Evolutionary conservation across 2,888 invertebrate genomes (phyloP).

Genomic region (Erebia ligea): DNA sequence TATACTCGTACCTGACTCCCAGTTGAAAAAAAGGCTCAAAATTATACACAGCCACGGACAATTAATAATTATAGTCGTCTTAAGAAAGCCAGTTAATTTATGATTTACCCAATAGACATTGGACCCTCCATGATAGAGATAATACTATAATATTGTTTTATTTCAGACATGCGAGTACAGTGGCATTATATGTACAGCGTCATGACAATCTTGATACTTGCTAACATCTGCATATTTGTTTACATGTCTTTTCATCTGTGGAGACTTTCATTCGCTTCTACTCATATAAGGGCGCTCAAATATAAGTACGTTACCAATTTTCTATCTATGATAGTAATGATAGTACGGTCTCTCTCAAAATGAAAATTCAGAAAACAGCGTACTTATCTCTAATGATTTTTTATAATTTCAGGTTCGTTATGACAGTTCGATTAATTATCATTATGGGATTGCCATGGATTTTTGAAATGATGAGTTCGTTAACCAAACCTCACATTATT

Average conservation of each 20-base stretch:
- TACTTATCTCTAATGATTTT: neutral
- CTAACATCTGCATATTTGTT: slow-evolving; percentile 84
- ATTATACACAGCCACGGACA: neutral
- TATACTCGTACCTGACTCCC: neutral
- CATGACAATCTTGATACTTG: slow-evolving; percentile 77
- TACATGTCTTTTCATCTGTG: slow-evolving; percentile 83
- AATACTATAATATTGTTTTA: neutral
- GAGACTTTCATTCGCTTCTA: slow-evolving; percentile 74
- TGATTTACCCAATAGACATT: too few species aligned
- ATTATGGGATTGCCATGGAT: slow-evolving; percentile 88
- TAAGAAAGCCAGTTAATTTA: too few species aligned
- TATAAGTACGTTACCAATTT: slow-evolving; percentile 75
- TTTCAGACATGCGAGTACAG: slow-evolving; percentile 76
- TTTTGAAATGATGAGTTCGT: slow-evolving; percentile 83
- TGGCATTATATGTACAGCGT: slow-evolving; percentile 88
- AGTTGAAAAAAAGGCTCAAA: neutral
- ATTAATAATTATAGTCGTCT: neutral
- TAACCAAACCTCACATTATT: slow-evolving; percentile 52
- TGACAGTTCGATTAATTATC: slow-evolving; percentile 85
- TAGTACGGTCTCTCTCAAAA: neutral
- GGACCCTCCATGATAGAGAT: too few species aligned
- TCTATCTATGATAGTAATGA: neutral
- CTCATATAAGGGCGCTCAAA: slow-evolving; percentile 72
- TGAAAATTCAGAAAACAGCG: neutral
- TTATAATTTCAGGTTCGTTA: slow-evolving; percentile 74